A percentile compares a stretch with the other conserved stretches of the same genome.
Conservation (phyloP, 2,888 invertebrate species). For the Drosophila longiperda region DNA sequence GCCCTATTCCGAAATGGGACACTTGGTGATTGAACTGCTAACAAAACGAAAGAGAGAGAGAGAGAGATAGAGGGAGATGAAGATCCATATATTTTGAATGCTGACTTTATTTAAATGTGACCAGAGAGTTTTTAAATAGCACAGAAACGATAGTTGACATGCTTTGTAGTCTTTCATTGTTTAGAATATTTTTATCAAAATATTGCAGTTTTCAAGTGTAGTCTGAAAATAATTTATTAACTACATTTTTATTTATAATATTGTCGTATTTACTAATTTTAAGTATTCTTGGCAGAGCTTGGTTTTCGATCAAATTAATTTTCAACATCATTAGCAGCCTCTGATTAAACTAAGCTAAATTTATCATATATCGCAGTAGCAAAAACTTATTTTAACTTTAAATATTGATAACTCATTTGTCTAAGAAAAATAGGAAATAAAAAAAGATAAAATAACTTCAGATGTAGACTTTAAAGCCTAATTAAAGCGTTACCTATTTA, state of each 20-base stretch:
- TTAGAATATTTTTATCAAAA: neutral
- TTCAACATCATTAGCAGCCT: neutral
- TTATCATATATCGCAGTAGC: neutral
- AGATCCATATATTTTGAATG: constrained; percentile 53
- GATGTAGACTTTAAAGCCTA: too few relatives aligned
- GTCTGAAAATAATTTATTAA: neutral
- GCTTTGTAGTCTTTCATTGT: neutral
- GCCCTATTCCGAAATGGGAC: constrained; percentile 75
- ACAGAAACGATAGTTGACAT: constrained; percentile 19
- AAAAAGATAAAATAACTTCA: neutral
- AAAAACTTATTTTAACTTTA: neutral
- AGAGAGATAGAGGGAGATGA: constrained; percentile 9
- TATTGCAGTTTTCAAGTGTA: neutral
- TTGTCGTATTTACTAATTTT: neutral
- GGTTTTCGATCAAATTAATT: neutral
- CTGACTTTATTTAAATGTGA: constrained; percentile 18
- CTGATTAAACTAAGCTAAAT: neutral
- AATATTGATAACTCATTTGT: neutral
- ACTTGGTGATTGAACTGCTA: constrained; percentile 30
- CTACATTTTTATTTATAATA: neutral
- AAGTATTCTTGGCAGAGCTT: neutral
- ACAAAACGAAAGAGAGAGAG: neutral
- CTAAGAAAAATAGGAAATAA: neutral
- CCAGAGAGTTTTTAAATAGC: constrained; percentile 33
- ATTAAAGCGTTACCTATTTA: neutral